Conservation (phyloP, 92 coral and sea anemone species). For the Epizoanthus ramosus region DNA sequence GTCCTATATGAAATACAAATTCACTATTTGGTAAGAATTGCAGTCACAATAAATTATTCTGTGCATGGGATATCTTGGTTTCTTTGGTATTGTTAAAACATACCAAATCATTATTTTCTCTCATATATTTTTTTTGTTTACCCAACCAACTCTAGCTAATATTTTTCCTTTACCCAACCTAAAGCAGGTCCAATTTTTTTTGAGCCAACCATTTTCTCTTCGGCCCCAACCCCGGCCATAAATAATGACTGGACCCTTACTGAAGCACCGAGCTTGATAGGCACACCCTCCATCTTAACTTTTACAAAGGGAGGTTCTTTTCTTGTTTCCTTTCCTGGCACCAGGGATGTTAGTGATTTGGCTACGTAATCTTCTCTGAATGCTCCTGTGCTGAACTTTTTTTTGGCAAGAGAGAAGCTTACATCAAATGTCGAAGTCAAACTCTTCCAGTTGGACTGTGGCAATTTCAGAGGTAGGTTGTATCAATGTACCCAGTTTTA, state of each 20-base stretch:
- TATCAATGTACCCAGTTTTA: constrained; percentile 63
- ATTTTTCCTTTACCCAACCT: constrained; percentile 1
- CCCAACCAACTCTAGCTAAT: not conserved
- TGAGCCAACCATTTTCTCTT: not conserved
- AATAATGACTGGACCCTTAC: too few relatives aligned
- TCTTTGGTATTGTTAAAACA: too few relatives aligned
- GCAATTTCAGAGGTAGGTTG: constrained; percentile 52
- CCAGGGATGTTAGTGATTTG: constrained; percentile 51
- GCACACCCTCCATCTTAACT: too few relatives aligned
- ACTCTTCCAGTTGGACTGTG: constrained; percentile 65
- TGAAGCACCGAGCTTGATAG: too few relatives aligned
- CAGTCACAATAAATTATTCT: too few relatives aligned
- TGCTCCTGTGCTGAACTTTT: constrained; percentile 68
- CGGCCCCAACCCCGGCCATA: constrained; percentile 9
- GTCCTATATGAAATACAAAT: too few relatives aligned
- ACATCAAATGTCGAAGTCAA: constrained; percentile 63
- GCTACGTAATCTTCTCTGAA: constrained; percentile 66
- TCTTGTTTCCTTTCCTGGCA: constrained; percentile 63
- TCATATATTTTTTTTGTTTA: not conserved
- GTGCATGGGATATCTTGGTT: too few relatives aligned
- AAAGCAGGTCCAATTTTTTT: not conserved
- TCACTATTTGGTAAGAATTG: too few relatives aligned
- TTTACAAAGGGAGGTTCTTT: too few relatives aligned
- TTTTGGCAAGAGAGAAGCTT: constrained; percentile 54
- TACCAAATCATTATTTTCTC: not conserved